Conservation (phyloP, 2,797 vertebrate genomes). For the Lindbergichthys nudifrons region DNA sequence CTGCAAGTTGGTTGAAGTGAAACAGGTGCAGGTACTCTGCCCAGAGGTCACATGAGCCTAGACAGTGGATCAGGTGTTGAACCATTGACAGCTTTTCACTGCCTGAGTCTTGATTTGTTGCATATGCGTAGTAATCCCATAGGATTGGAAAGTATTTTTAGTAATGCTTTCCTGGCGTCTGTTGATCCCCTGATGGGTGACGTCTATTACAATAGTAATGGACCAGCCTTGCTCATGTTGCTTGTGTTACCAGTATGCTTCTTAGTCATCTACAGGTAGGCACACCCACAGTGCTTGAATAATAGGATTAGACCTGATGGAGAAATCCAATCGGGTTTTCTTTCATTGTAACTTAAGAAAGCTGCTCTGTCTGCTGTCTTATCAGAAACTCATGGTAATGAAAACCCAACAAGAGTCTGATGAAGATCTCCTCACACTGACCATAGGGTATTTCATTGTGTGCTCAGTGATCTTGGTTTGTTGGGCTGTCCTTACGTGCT, state of each 20-base stretch:
- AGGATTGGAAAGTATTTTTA: slow-evolving; percentile 86
- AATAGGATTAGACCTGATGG: background rate
- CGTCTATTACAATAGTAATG: slow-evolving; percentile 64
- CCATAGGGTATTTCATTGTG: background rate
- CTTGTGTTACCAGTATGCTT: slow-evolving; percentile 34
- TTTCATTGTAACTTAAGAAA: slow-evolving; percentile 2
- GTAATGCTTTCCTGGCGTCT: slow-evolving; percentile 81
- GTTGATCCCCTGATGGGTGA: slow-evolving; percentile 81
- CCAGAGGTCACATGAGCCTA: slow-evolving; percentile 42
- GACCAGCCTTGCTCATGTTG: slow-evolving; percentile 28
- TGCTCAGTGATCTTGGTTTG: background rate
- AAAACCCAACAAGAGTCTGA: slow-evolving; percentile 13
- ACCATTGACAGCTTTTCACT: slow-evolving; percentile 75
- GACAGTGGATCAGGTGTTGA: slow-evolving; percentile 72
- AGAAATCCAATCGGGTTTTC: background rate
- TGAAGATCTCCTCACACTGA: background rate
- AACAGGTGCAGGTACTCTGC: slow-evolving; percentile 43
- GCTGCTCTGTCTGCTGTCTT: background rate
- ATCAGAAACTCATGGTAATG: background rate
- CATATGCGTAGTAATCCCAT: slow-evolving; percentile 81
- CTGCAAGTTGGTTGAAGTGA: slow-evolving; percentile 17
- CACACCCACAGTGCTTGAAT: background rate
- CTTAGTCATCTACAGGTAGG: background rate
- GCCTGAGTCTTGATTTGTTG: slow-evolving; percentile 81
- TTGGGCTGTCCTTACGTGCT: background rate